Conservation (phyloP, 2,797 vertebrate species). For the Melanotaenia boesemani region DNA sequence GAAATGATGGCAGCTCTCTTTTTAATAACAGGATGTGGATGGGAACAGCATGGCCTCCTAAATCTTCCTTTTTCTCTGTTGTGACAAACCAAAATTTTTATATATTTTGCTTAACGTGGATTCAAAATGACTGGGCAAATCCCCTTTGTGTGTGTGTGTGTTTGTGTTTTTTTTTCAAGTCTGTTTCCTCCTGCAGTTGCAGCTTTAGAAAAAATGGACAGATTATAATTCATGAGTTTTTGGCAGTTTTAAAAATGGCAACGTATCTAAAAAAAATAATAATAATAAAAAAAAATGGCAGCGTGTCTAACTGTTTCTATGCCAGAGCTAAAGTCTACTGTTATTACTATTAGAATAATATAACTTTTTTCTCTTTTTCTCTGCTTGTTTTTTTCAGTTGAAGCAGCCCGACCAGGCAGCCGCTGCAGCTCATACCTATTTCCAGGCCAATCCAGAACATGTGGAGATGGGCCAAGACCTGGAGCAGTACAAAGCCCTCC, state of each 20-base stretch:
- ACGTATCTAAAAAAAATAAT: background rate
- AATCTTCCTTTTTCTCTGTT: conserved; percentile 20
- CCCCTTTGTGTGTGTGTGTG: too few species aligned
- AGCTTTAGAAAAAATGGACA: conserved; percentile 14
- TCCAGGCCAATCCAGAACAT: conserved; percentile 97
- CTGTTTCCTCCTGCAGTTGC: conserved; percentile 1
- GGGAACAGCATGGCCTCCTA: conserved; percentile 40
- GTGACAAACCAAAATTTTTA: conserved; percentile 11
- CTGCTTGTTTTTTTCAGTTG: conserved; percentile 76
- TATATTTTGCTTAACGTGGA: conserved; percentile 11
- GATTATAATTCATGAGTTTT: background rate
- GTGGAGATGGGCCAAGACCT: conserved; percentile 93
- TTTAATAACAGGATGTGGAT: conserved; percentile 49
- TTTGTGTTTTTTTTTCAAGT: background rate
- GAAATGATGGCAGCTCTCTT: conserved; percentile 30
- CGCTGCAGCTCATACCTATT: conserved; percentile 95
- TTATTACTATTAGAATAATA: background rate
- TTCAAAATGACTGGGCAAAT: conserved; percentile 14
- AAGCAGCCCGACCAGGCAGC: conserved; percentile 91
- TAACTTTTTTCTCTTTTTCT: background rate
- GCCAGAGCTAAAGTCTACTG: background rate
- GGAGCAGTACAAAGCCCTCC: conserved; percentile 87
- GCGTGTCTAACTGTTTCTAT: background rate
- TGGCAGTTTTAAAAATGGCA: background rate
- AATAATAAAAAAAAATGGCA: background rate